Conservation (phyloP, 2,797 vertebrate species). For the Micrastur ruficollis region DNA sequence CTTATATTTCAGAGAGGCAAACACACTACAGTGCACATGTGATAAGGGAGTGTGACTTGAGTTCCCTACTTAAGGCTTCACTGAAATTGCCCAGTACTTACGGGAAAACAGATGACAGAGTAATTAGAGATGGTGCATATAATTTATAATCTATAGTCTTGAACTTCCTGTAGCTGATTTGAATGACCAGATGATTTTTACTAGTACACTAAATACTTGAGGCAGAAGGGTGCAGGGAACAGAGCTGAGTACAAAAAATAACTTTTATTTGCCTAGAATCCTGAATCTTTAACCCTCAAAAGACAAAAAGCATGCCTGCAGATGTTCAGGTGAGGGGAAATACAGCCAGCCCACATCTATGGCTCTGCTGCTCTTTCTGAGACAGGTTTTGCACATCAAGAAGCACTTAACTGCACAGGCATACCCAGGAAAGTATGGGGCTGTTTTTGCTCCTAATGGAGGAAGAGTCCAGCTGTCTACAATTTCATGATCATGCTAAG, state of each 20-base stretch:
- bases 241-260: neutral
- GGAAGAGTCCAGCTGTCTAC: neutral
- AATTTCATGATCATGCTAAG: neutral
- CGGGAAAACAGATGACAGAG: neutral
- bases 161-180: neutral
- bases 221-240: neutral
- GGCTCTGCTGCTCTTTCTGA: neutral
- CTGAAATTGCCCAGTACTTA: slow-evolving; percentile 7
- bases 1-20: slow-evolving; percentile 4
- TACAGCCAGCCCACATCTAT: neutral
- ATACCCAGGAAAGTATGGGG: neutral
- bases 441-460: neutral
- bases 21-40: neutral
- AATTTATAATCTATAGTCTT: slow-evolving; percentile 15
- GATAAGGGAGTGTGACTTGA: neutral
- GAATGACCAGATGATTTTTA: slow-evolving; percentile 8
- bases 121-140: slow-evolving; percentile 17
- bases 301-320: neutral
- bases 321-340: neutral
- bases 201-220: neutral
- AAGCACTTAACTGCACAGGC: neutral
- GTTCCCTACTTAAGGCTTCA: neutral
- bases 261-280: neutral
- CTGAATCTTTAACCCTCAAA: neutral
- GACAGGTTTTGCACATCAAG: neutral